Percentiles rank a stretch among this genome's conserved stretches.
phyloP scores from a whole-genome alignment of 1,140 invertebrate genomes.

The Melipona quadrifasciata region DNA sequence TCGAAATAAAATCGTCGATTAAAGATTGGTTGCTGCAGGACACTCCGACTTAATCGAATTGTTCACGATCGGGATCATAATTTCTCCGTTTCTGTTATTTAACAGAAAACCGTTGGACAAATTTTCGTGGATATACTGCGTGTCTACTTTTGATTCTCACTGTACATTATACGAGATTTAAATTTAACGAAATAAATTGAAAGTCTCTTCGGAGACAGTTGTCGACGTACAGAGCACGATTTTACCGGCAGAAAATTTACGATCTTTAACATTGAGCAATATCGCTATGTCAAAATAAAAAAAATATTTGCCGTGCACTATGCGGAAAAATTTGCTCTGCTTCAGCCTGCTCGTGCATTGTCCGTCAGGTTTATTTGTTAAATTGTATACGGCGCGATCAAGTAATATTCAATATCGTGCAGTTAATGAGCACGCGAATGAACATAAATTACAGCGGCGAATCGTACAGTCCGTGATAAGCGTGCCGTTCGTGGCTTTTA shows the following conservation, averaged over 20 bases:
- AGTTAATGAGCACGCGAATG: background rate
- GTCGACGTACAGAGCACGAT: background rate
- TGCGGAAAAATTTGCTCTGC: background rate
- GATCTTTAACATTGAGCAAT: background rate
- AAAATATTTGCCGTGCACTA: background rate
- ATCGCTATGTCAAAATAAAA: background rate
- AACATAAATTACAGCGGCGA: background rate
- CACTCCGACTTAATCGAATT: no score
- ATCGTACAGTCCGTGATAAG: background rate
- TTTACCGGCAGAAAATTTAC: background rate
- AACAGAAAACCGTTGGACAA: no score
- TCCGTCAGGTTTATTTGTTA: background rate
- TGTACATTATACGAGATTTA: no score
- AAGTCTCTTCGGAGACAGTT: no score
- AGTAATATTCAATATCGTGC: constrained; percentile 1
- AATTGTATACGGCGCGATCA: background rate
- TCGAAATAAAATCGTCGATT: no score
- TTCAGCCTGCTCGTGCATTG: background rate
- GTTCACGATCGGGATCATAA: no score
- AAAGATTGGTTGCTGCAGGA: no score
- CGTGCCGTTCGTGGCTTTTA: background rate
- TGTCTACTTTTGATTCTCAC: no score
- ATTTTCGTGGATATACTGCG: no score
- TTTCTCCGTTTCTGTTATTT: no score
- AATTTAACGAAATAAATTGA: no score